Evolutionary conservation across 2,797 vertebrate genomes (phyloP), one percentile per base, ranked within the genome.

Genomic region (Tragopan temminckii): DNA sequence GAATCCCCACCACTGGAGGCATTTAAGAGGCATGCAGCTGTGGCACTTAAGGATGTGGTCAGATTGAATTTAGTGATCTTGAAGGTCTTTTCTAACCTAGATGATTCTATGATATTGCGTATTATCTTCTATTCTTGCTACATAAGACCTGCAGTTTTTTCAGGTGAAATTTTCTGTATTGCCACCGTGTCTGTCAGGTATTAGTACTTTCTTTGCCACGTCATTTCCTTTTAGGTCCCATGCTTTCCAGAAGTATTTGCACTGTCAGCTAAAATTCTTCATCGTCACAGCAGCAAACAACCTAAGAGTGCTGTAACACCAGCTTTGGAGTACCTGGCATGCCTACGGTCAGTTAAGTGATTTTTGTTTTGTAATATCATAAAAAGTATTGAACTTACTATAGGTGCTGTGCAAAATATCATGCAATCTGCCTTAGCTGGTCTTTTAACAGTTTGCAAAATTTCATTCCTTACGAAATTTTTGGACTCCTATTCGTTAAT

Each of bases 401-500:
- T 55, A 84, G 80, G 70, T 68, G n/a, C 33, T 43, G 20, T 77
- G 38, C 83, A 90, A 95, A 95, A 89, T 75, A 55, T 31, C 72
- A 89, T 19, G 8, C 89, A 92, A 81, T 48, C 55, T 45, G 18
- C 52, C 63, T 89, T 88, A 76, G 40, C 52, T 76, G 35, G 27
- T 72, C 72, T 91, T 89, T 33, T 85, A 88, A 62, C 7, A 9
- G 80, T 63, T 86, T 5, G 5, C 80, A 58, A 94, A 88, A 81
- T 93, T 83, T 95, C 29, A 77, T 59, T 88, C n/a, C 48, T 88
- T 91, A 88, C 88, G 82, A 93, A 81, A 77, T 79, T 81, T 67
- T 90, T 89, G 62, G 27, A 38, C 42, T 85, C 80, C 16, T 50
- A 57, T 70, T 72, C 92, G 69, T 89, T 95, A 76, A 92, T 90